Conservation (phyloP, 1,140 invertebrate genomes). For the Saxidomus purpurata region DNA sequence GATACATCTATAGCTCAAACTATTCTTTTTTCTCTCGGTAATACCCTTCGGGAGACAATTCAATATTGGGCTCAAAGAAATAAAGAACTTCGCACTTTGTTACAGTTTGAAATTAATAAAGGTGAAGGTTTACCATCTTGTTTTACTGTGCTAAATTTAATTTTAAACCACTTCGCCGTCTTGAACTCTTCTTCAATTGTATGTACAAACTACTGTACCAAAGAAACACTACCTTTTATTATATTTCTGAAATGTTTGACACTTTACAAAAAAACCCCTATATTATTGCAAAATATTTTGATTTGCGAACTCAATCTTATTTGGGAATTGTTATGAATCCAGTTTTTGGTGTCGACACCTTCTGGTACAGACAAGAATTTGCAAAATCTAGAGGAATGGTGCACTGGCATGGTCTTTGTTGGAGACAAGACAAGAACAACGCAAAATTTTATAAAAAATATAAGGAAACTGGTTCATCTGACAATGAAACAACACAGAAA, state of each 20-base stretch:
- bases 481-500: neutral
- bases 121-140: constrained; percentile 24
- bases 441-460: no score
- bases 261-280: constrained; percentile 31
- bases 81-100: constrained; percentile 47
- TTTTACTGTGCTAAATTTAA: constrained; percentile 63
- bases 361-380: no score
- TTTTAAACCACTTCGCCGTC: constrained; percentile 49
- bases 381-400: no score
- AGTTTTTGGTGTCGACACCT: no score
- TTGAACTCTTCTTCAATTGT: constrained; percentile 36
- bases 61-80: constrained; percentile 57
- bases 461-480: no score
- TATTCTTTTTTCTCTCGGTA: constrained; percentile 57
- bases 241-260: constrained; percentile 8
- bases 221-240: no score
- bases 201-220: constrained; percentile 27
- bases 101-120: constrained; percentile 44
- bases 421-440: no score
- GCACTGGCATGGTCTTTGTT: no score
- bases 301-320: no score
- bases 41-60: neutral
- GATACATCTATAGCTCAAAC: constrained; percentile 58
- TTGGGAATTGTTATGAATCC: no score
- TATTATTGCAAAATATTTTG: no score